These are phyloP conservation scores for Zaprionus ornatus DNA, from an alignment of 1,140 invertebrate species.

Conservation along the genomic window DNA sequence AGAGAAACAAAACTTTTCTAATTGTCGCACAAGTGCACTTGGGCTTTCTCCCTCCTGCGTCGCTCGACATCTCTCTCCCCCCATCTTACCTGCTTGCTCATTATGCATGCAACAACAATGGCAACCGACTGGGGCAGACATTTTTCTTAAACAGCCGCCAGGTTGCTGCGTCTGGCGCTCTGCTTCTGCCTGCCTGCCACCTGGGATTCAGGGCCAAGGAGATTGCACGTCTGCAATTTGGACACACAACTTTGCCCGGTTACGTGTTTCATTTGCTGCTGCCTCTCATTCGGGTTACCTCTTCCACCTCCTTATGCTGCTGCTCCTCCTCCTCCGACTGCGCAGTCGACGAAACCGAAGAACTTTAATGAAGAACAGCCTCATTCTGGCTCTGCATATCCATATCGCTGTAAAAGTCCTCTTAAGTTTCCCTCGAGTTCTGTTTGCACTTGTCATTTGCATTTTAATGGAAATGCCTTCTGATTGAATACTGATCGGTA, in stretches of 20 bases:
- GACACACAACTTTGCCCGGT: constrained; percentile 58
- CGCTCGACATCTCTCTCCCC: background rate
- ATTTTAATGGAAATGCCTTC: constrained; percentile 48
- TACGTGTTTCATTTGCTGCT: constrained; percentile 66
- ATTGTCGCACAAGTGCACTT: constrained; percentile 73
- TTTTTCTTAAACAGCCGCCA: constrained; percentile 59
- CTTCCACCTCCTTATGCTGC: background rate
- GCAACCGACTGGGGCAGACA: constrained; percentile 68
- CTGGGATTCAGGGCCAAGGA: constrained; percentile 29
- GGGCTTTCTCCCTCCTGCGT: background rate
- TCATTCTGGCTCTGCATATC: constrained; percentile 25
- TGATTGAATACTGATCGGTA: constrained; percentile 55
- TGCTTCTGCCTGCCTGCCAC: background rate
- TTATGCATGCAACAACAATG: constrained; percentile 74
- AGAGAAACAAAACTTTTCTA: constrained; percentile 63
- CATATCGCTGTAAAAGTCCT: constrained; percentile 36
- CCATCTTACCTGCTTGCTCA: constrained; percentile 36
- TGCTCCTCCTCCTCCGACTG: background rate
- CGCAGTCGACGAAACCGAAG: background rate
- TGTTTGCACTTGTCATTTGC: constrained; percentile 63
- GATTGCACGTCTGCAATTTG: constrained; percentile 63
- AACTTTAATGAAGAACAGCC: constrained; percentile 27
- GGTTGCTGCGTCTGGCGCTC: constrained; percentile 29
- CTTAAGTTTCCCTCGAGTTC: constrained; percentile 38
- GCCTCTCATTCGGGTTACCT: background rate